Conservation (phyloP, 1,140 invertebrate species). For the Drosophila murphyi region DNA sequence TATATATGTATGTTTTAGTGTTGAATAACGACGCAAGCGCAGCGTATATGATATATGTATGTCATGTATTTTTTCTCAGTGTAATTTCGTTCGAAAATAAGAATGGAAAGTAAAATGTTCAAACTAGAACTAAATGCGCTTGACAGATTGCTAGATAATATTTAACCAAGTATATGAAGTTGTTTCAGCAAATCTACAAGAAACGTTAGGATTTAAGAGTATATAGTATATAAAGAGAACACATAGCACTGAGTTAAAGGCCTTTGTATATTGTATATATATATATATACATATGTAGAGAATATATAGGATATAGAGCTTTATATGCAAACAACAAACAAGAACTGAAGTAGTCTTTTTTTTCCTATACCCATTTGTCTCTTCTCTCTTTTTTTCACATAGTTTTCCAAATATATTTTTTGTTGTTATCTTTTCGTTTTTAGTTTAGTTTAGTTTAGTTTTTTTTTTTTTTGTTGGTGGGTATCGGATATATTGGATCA, state of each 20-base stretch:
- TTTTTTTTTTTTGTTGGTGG: slow-evolving; percentile 36
- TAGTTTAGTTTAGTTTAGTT: slow-evolving; percentile 1
- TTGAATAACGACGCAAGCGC: slow-evolving; percentile 38
- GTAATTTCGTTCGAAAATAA: slow-evolving; percentile 49
- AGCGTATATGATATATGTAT: slow-evolving; percentile 18
- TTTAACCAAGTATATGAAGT: background rate
- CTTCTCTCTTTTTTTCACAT: slow-evolving; percentile 19
- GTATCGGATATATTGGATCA: slow-evolving; percentile 75
- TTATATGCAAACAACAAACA: slow-evolving; percentile 61
- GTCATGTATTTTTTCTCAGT: slow-evolving; percentile 57
- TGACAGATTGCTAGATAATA: slow-evolving; percentile 5
- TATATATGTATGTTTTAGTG: slow-evolving; percentile 9
- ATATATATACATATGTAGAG: slow-evolving; percentile 9
- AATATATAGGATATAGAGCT: slow-evolving; percentile 21
- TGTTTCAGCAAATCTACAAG: slow-evolving; percentile 21
- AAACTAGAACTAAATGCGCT: slow-evolving; percentile 22
- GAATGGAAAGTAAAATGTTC: slow-evolving; percentile 11
- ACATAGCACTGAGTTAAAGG: slow-evolving; percentile 31
- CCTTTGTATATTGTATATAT: slow-evolving; percentile 9
- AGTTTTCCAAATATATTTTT: slow-evolving; percentile 44
- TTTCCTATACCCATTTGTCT: slow-evolving; percentile 51
- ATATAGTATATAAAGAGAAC: background rate
- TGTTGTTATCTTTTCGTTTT: slow-evolving; percentile 40
- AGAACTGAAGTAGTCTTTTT: slow-evolving; percentile 48
- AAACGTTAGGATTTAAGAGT: slow-evolving; percentile 8